Percentiles rank a stretch among this genome's conserved stretches.
Evolutionary conservation across 2,113 vertebrate genomes (phyloP).

Genomic region (Etheostoma spectabile): DNA sequence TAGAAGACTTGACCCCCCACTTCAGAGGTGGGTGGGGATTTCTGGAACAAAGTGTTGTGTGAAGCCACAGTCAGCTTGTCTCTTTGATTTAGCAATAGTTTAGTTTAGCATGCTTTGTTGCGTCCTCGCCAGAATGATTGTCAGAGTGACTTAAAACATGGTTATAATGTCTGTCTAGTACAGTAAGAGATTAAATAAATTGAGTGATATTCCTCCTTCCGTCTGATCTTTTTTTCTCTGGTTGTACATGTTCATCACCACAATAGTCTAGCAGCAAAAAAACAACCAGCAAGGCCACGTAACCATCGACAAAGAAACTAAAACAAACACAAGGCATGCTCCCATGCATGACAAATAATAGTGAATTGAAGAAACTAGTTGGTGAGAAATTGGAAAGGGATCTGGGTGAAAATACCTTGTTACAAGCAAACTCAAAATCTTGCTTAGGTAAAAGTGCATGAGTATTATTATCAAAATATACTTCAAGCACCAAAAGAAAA

Average conservation of each 20-base stretch:
- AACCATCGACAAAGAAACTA: not conserved
- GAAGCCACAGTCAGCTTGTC: too few relatives aligned
- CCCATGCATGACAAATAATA: not conserved
- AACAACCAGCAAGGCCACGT: not conserved
- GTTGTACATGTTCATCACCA: not conserved
- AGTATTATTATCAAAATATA: too few relatives aligned
- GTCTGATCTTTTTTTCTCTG: not conserved
- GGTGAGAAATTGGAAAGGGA: not conserved
- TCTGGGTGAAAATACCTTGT: not conserved
- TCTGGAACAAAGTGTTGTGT: too few relatives aligned
- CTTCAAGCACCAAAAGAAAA: too few relatives aligned
- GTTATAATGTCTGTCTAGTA: not conserved
- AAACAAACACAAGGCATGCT: not conserved
- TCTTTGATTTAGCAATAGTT: not conserved
- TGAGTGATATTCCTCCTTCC: not conserved
- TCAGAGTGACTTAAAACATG: not conserved
- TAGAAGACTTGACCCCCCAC: too few relatives aligned
- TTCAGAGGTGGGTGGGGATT: too few relatives aligned
- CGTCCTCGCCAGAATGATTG: not conserved
- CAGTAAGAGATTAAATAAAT: not conserved
- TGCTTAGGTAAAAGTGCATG: too few relatives aligned
- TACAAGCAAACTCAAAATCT: too few relatives aligned
- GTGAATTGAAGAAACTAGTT: not conserved
- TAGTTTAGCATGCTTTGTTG: not conserved
- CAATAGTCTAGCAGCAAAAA: not conserved